A percentile compares a stretch with the other conserved stretches of the same genome.
phyloP scores from a whole-genome alignment of 2,797 vertebrate genomes.

The Simalia tracyae region DNA sequence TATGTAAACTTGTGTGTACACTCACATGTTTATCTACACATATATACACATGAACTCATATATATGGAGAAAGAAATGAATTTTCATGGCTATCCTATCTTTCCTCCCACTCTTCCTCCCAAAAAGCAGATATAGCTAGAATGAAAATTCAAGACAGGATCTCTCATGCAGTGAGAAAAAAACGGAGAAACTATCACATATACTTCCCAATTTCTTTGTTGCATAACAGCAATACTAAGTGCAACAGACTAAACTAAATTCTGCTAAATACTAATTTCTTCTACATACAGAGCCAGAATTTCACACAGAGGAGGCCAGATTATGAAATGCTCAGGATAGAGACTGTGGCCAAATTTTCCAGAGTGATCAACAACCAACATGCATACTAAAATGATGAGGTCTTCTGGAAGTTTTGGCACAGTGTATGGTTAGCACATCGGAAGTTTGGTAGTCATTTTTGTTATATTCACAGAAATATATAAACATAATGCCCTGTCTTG shows the following conservation, averaged over 20 bases:
- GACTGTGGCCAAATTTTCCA: slow-evolving; percentile 15
- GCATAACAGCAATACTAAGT: background rate
- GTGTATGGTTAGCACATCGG: background rate
- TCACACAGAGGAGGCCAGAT: slow-evolving; percentile 11
- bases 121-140: background rate
- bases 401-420: slow-evolving; percentile 5
- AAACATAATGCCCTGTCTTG: background rate
- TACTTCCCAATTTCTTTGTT: slow-evolving; percentile 17
- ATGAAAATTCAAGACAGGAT: background rate
- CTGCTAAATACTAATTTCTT: slow-evolving; percentile 23
- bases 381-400: slow-evolving; percentile 6
- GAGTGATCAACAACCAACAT: background rate
- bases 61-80: background rate
- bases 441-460: background rate
- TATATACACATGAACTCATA: background rate
- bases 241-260: background rate
- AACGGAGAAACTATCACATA: slow-evolving; percentile 7
- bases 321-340: slow-evolving; percentile 18
- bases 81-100: background rate
- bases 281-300: slow-evolving; percentile 10
- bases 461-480: background rate
- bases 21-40: background rate
- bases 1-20: background rate
- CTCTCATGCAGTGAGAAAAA: background rate
- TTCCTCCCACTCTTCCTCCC: background rate